These are phyloP conservation scores for Buteo buteo DNA, from an alignment of 2,113 vertebrate species.

Conservation along the genomic window DNA sequence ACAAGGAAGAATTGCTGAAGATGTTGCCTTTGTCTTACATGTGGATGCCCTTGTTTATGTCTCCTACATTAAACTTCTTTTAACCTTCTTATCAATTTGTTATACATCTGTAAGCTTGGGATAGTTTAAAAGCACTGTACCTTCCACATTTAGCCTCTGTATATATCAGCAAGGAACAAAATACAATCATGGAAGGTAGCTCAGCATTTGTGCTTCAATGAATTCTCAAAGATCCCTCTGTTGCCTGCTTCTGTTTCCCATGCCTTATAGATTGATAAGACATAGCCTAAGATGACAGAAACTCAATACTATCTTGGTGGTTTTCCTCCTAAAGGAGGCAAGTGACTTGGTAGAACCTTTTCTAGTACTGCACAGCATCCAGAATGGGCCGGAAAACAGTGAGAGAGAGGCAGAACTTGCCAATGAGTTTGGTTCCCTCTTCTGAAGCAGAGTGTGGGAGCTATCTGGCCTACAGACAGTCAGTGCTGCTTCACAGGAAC, in stretches of 20 bases:
- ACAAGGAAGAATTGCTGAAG: background rate
- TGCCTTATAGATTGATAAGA: background rate
- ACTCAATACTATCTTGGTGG: background rate
- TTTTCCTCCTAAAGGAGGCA: background rate
- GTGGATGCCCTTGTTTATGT: background rate
- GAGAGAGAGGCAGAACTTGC: background rate
- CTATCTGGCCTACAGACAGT: background rate
- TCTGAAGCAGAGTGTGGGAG: background rate
- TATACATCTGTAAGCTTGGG: background rate
- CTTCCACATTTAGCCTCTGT: background rate
- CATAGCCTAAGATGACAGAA: background rate
- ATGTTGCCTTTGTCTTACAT: background rate
- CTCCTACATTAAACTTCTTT: background rate
- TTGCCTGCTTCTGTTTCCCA: background rate
- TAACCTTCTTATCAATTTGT: background rate
- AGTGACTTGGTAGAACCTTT: background rate
- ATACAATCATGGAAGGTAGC: background rate
- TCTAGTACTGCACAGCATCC: background rate
- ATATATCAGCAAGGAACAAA: background rate
- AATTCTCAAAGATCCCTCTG: background rate
- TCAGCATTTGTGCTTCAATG: background rate
- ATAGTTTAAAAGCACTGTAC: background rate
- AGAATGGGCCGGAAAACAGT: background rate
- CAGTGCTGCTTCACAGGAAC: background rate
- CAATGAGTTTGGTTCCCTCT: background rate